phyloP scores from a whole-genome alignment of 1,140 invertebrate genomes.

The Aphis gossypii region DNA sequence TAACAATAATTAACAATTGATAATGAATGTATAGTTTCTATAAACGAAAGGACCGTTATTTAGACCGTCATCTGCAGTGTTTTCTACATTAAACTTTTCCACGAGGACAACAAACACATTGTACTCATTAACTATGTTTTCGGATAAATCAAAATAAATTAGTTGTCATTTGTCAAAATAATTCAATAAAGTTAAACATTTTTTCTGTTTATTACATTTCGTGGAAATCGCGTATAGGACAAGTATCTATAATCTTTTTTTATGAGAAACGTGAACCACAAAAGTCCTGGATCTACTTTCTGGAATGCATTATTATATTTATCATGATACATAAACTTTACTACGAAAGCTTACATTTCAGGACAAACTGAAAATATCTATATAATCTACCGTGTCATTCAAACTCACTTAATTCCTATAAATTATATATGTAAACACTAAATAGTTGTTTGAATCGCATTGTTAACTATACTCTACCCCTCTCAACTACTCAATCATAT shows the following conservation, averaged over 20 bases:
- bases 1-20: not conserved
- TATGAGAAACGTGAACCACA: not conserved
- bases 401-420: not conserved
- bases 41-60: not conserved
- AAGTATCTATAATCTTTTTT: not conserved
- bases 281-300: not conserved
- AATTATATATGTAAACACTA: not conserved
- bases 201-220: not conserved
- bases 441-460: not conserved
- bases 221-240: not conserved
- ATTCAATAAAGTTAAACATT: not conserved
- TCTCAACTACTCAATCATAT: not conserved
- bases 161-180: not conserved
- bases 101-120: not conserved
- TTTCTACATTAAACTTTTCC: not conserved
- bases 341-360: not conserved
- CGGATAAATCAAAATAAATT: not conserved
- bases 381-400: not conserved
- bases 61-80: not conserved
- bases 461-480: not conserved
- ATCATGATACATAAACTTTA: not conserved
- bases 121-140: not conserved
- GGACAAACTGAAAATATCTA: not conserved
- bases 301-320: not conserved
- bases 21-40: not conserved